Percentiles rank a stretch among this genome's conserved stretches.
Conservation (phyloP, 2,113 vertebrate genomes). For the Amia ocellicauda region DNA sequence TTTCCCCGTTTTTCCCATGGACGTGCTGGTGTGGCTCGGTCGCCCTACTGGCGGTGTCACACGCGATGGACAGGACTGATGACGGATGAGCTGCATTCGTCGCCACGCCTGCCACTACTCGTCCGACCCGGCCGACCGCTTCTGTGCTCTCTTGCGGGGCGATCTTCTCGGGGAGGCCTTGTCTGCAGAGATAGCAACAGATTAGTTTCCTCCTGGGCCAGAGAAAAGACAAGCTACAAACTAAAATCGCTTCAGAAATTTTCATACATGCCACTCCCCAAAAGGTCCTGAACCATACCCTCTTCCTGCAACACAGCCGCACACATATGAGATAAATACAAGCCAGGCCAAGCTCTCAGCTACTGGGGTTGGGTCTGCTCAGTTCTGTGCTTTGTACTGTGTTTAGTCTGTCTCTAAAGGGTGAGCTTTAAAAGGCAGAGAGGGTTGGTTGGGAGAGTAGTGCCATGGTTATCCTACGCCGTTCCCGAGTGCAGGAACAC, state of each 20-base stretch:
- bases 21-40: conserved; percentile 54
- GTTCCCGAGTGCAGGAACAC: no score
- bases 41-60: conserved; percentile 59
- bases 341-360: neutral
- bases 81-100: conserved; percentile 15
- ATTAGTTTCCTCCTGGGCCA: conserved; percentile 19
- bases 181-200: conserved; percentile 59
- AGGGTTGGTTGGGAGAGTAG: no score
- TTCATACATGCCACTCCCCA: conserved; percentile 3
- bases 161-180: conserved; percentile 91
- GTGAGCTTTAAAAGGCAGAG: no score
- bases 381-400: no score
- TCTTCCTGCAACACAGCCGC: neutral
- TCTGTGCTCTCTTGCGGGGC: conserved; percentile 92
- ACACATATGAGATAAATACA: neutral
- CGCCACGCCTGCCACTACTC: conserved; percentile 72
- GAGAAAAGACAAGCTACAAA: conserved; percentile 12
- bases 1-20: no score
- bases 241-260: no score
- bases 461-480: no score
- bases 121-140: conserved; percentile 92
- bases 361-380: no score
- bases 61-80: conserved; percentile 57
- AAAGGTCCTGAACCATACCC: neutral
- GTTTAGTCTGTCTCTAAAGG: no score